phyloP scores from a whole-genome alignment of 2,113 vertebrate species.

The Muntiacus muntjak region DNA sequence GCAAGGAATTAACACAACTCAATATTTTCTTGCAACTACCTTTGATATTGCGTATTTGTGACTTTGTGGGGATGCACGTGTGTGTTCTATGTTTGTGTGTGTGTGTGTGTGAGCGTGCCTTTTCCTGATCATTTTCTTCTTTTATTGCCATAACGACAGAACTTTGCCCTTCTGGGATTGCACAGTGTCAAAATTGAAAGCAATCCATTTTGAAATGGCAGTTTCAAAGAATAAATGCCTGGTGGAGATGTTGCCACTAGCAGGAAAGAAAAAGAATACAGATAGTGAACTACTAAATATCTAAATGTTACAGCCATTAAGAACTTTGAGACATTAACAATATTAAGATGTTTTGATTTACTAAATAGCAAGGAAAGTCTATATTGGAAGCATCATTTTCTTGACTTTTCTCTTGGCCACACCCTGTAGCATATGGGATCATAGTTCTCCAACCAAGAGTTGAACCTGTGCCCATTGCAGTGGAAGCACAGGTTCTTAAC shows the following conservation, averaged over 20 bases:
- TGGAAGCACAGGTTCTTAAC: not conserved
- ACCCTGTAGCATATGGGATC: not conserved
- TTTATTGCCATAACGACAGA: not conserved
- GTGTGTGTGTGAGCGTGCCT: not conserved
- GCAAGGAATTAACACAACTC: not conserved
- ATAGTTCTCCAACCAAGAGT: not conserved
- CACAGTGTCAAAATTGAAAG: slow-evolving; percentile 48
- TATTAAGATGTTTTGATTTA: slow-evolving; percentile 39
- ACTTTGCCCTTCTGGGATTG: not conserved
- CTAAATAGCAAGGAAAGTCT: not conserved
- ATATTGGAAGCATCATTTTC: not conserved
- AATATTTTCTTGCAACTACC: not conserved
- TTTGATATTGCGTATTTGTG: slow-evolving; percentile 14
- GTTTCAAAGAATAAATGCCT: slow-evolving; percentile 42
- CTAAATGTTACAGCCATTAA: slow-evolving; percentile 21
- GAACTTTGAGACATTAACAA: not conserved
- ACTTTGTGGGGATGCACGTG: not conserved
- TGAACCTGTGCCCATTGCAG: not conserved
- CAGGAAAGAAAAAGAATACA: slow-evolving; percentile 46
- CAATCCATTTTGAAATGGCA: slow-evolving; percentile 12
- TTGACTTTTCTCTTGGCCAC: not conserved
- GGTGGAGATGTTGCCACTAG: slow-evolving; percentile 2
- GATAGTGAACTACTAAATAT: slow-evolving; percentile 39
- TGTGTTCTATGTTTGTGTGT: not conserved
- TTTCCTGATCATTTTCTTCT: not conserved